Conservation (phyloP, 1,140 invertebrate species). For the Melitaea cinxia region DNA sequence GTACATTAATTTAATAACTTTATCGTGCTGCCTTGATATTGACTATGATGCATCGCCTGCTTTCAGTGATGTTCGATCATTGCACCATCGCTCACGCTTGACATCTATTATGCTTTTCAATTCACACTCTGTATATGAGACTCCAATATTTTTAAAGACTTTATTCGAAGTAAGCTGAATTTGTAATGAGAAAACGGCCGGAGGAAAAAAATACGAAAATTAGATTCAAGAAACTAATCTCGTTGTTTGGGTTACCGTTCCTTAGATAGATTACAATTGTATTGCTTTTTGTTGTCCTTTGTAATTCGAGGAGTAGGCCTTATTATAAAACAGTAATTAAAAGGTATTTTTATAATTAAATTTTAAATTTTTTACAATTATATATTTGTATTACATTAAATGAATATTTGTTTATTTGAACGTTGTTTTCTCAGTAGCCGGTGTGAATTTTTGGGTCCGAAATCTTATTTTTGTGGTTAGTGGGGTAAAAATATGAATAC, state of each 20-base stretch:
- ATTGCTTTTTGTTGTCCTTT: background rate
- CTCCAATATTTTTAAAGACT: constrained; percentile 22
- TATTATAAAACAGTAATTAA: no score
- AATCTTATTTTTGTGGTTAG: no score
- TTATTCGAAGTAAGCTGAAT: background rate
- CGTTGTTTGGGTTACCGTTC: background rate
- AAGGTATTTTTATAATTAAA: no score
- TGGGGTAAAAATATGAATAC: no score
- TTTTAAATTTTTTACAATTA: no score
- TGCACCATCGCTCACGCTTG: constrained; percentile 37
- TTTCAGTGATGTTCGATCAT: constrained; percentile 43
- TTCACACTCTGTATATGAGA: constrained; percentile 36
- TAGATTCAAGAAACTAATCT: background rate
- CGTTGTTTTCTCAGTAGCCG: no score
- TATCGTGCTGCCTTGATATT: constrained; percentile 18
- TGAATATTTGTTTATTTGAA: no score
- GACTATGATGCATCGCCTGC: constrained; percentile 43
- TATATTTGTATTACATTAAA: no score
- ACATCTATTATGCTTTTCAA: constrained; percentile 42
- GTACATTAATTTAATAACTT: constrained; percentile 29
- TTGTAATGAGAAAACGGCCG: background rate
- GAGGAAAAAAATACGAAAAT: background rate
- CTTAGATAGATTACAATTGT: background rate
- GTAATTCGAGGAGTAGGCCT: background rate
- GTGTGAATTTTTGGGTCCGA: no score